Base-by-base conservation (phyloP, 2,797 vertebrate species). In the Alcedo atthis region DNA sequence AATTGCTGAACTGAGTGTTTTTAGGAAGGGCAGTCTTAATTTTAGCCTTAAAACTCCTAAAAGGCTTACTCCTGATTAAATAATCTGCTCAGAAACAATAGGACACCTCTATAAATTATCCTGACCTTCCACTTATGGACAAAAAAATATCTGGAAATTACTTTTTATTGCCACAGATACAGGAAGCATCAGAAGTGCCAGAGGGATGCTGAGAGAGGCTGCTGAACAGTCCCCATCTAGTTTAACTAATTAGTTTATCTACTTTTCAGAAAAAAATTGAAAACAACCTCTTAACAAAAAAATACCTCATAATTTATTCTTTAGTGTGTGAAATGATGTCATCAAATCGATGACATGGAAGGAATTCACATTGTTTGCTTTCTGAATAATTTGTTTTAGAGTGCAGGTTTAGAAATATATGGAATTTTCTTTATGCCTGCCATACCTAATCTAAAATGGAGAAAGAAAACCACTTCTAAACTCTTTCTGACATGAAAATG, bases 81-180 rank as follows among this genome's bases (percentile, higher is more conserved):
- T 89, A 88, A 93, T 90, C 71, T 4, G 4, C 22, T 81, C 58
- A 81, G 45, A 68, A 82, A 78, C 69, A 94, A 69, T 69, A 94
- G 32, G 76, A 43, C 63, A 91, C 54, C 66, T 90, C 90, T 92
- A 95, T 93, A 95, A 96, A 94, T 94, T 94, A 89, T 89, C 88
- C 69, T 95, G 95, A 89, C 90, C 57, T 90, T 95, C 76, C 51
- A 95, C 88, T 96, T 94, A 93, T 59, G 71, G 76, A 84, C 55
- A 91, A 96, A 63, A 92, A 95, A 90, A 77, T 66, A 89, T 85
- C 90, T 90, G 79, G 74, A 93, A 95, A 95, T 93, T 95, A 89
- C 86, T 32, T 92, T 89, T 43, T 75, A 75, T 81, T 94, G 46
- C 79, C 66, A 78, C 54, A 85, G 64, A 68, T 42, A 82, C 8